Evolutionary conservation across 2,113 vertebrate genomes (phyloP).

Genomic region (Phainopepla nitens): DNA sequence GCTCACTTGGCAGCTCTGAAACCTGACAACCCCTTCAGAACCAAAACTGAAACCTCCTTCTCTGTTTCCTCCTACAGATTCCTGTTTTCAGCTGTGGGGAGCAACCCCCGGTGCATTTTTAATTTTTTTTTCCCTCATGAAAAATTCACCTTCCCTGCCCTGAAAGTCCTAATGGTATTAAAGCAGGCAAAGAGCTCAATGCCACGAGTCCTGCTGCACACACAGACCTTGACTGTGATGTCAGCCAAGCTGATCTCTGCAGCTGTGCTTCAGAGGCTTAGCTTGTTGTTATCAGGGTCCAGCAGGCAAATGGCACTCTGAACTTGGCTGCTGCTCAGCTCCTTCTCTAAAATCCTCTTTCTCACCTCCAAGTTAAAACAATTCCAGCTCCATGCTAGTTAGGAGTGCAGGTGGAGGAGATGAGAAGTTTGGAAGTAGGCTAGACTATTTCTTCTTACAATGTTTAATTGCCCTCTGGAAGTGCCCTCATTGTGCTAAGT

Average conservation of each 20-base stretch:
- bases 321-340: slow-evolving; percentile 11
- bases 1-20: not conserved
- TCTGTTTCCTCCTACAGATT: not conserved
- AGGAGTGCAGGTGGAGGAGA: not conserved
- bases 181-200: not conserved
- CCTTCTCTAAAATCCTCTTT: not conserved
- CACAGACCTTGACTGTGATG: not conserved
- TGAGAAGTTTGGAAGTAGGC: not conserved
- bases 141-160: not conserved
- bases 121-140: not conserved
- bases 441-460: not conserved
- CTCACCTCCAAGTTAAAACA: not conserved
- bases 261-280: slow-evolving; percentile 11
- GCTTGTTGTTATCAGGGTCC: slow-evolving; percentile 12
- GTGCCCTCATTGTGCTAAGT: not conserved
- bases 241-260: slow-evolving; percentile 12
- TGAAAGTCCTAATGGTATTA: not conserved
- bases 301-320: not conserved
- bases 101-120: not conserved
- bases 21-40: not conserved
- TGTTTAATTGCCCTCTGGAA: not conserved
- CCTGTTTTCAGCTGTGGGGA: not conserved
- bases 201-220: not conserved
- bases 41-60: not conserved
- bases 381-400: not conserved